These are phyloP conservation scores for Andrena cerasifolii DNA, from an alignment of 1,140 invertebrate genomes.

Conservation along the genomic window DNA sequence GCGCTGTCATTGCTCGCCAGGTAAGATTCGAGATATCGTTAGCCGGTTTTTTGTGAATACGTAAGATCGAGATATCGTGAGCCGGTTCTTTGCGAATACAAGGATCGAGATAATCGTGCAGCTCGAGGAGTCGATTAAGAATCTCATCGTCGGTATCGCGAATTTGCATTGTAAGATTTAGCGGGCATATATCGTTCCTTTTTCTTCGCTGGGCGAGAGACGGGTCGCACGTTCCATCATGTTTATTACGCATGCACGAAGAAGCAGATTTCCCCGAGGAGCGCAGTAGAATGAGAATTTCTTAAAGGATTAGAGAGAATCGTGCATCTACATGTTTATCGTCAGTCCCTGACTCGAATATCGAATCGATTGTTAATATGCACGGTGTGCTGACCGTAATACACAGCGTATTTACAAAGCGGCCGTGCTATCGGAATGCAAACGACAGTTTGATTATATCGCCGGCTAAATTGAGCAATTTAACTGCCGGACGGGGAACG, in stretches of 20 bases:
- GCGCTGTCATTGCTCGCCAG: conserved; percentile 26
- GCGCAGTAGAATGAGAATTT: background rate
- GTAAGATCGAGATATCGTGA: background rate
- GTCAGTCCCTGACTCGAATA: conserved; percentile 54
- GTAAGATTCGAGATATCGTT: conserved; percentile 32
- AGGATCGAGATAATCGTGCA: background rate
- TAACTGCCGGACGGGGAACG: conserved; percentile 9
- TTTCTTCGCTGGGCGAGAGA: background rate
- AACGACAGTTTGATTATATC: conserved; percentile 24
- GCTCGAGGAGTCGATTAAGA: background rate
- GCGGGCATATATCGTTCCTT: background rate
- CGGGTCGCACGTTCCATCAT: background rate
- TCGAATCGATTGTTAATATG: conserved; percentile 39
- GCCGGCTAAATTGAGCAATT: conserved; percentile 10
- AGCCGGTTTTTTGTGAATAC: background rate
- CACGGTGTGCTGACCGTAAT: background rate
- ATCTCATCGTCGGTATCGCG: background rate
- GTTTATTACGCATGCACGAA: background rate
- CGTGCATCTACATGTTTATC: conserved; percentile 20
- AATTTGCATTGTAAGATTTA: background rate
- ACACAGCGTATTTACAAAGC: conserved; percentile 36
- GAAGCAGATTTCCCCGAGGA: background rate
- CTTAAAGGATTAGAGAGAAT: conserved; percentile 13
- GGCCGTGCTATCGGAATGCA: conserved; percentile 18
- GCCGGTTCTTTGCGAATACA: too few relatives aligned